Evolutionary conservation across 2,888 invertebrate species (phyloP).

Genomic region (Drosophila longiperda): DNA sequence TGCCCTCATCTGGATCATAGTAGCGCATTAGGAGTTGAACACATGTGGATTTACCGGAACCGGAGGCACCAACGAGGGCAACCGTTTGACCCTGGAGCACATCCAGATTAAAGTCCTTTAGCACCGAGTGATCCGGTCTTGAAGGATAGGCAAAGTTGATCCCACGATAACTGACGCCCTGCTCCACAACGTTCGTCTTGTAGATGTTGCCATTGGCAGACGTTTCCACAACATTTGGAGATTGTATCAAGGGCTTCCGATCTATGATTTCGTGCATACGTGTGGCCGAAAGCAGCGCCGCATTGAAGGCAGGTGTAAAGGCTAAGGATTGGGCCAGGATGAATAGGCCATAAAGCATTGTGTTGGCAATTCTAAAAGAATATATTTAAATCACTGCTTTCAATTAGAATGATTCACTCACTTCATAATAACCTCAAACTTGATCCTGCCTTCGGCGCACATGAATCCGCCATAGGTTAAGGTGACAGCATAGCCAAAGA

Average conservation of each 20-base stretch:
- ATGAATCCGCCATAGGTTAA: conserved; percentile 90
- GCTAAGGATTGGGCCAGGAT: conserved; percentile 91
- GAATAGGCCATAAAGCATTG: conserved; percentile 90
- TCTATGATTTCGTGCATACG: conserved; percentile 88
- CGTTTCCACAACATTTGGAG: conserved; percentile 78
- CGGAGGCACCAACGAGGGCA: conserved; percentile 90
- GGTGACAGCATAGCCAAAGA: conserved; percentile 89
- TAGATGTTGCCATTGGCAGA: conserved; percentile 50
- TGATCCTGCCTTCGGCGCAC: conserved; percentile 87
- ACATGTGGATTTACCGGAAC: conserved; percentile 93
- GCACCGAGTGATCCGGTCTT: conserved; percentile 89
- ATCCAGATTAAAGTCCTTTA: conserved; percentile 89
- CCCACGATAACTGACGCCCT: conserved; percentile 86
- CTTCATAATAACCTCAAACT: conserved; percentile 90
- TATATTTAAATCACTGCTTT: neutral
- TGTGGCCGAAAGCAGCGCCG: conserved; percentile 89
- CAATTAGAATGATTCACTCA: conserved; percentile 78
- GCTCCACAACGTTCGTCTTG: conserved; percentile 61
- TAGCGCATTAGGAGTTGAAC: conserved; percentile 91
- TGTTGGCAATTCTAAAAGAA: conserved; percentile 88
- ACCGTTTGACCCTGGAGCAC: conserved; percentile 90
- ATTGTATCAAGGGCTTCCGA: conserved; percentile 86
- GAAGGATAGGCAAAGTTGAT: conserved; percentile 93
- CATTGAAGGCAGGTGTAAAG: conserved; percentile 91
- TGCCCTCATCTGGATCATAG: conserved; percentile 90